Base-by-base conservation (phyloP, 2,797 vertebrate species). In the Sardinella longiceps region DNA sequence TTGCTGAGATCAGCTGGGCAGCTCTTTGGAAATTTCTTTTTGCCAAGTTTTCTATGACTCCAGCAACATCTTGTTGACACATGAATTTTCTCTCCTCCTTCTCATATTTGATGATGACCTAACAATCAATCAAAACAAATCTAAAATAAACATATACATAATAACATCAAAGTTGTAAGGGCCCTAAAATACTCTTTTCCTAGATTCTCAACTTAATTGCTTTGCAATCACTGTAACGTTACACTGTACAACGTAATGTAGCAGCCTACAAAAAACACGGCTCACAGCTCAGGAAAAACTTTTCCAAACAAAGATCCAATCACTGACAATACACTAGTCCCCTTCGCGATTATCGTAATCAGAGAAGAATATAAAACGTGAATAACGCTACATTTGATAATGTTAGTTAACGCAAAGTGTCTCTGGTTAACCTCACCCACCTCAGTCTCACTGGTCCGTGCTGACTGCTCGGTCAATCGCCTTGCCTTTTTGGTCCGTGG, bases 1-100 rank as follows among this genome's bases (percentile, higher is more conserved):
- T 39, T 82, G 81, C 82, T 85, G 84, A 86, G 81, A 33, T 87
- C 48, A 85, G 63, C 80, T 87, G 81, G 85, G 25, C 45, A 80
- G 81, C 70, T 85, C n/a, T n/a, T n/a, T n/a, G n/a, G n/a, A n/a
- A n/a, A n/a, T n/a, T n/a, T n/a, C n/a, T n/a, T n/a, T n/a, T n/a
- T n/a, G n/a, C 43, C 43, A 45, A 58, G 56, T 25, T 58, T 58
- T 58, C 56, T 23, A 58, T 58, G 18, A 58, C 56, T 23, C 56
- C 56, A 58, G 56, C 56, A 2, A 58, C 56, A 58, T 58, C 56
- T 58, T 2, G 2, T 58, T 58, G 56, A 23, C 56, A 58, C 10
- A 58, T 58, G 6, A 58, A 58, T 9, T 58, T 58, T 9, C 56
- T 7, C 18, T 2, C 56, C 56, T 58, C 56, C n/a, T n/a, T 0